Conservation (phyloP, 2,113 vertebrate species). For the Campylorhamphus procurvoides region DNA sequence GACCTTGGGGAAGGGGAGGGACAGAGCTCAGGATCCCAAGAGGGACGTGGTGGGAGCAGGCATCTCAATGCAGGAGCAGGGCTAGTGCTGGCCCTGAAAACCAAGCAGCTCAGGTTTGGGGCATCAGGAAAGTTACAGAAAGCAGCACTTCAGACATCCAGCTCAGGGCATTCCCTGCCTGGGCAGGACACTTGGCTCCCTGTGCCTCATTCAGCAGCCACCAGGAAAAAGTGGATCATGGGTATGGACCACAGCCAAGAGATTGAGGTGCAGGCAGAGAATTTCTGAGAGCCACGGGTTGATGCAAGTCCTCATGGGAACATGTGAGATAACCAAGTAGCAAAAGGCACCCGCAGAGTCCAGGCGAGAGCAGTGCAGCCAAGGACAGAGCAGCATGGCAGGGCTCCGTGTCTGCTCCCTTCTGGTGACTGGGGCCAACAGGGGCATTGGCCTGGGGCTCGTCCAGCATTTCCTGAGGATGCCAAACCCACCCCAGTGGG, state of each 20-base stretch:
- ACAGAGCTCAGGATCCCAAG: neutral
- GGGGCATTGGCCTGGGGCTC: conserved; percentile 41
- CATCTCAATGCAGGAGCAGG: neutral
- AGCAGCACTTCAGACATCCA: neutral
- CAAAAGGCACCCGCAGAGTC: neutral
- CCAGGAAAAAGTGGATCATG: neutral
- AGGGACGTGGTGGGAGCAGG: neutral
- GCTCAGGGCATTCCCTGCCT: neutral
- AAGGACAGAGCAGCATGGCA: neutral
- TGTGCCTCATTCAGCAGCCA: neutral
- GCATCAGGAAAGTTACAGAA: neutral
- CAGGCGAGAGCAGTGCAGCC: neutral
- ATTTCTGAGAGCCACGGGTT: neutral
- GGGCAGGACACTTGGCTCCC: neutral
- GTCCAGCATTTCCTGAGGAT: neutral
- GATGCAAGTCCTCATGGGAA: conserved; percentile 7
- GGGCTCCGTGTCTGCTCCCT: neutral
- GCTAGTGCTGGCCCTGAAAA: neutral
- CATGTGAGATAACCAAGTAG: neutral
- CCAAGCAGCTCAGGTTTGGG: neutral
- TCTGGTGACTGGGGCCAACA: conserved; percentile 62
- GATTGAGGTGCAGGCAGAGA: neutral
- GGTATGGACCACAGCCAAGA: conserved; percentile 12
- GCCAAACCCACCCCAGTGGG: neutral
- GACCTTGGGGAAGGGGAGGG: neutral